Conservation (phyloP, 1,140 invertebrate genomes). For the Epicauta chinensis region DNA sequence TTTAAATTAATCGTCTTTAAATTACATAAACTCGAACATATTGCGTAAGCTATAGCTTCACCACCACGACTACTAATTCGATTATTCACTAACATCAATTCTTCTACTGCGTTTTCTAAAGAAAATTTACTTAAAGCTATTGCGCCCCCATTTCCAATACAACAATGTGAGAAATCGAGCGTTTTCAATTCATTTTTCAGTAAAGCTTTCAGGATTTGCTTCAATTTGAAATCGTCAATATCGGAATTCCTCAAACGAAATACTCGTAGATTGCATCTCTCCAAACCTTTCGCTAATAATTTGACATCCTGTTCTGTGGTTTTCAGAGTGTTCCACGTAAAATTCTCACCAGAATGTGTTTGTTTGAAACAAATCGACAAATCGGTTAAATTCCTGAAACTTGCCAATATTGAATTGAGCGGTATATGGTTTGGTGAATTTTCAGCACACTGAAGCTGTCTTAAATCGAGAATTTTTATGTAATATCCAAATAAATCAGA, state of each 20-base stretch:
- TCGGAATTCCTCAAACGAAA: slow-evolving; percentile 47
- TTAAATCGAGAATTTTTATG: slow-evolving; percentile 36
- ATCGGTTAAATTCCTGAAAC: slow-evolving; percentile 45
- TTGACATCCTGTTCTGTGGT: slow-evolving; percentile 46
- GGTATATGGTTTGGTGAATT: slow-evolving; percentile 45
- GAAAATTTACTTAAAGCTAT: slow-evolving; percentile 44
- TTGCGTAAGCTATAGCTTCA: slow-evolving; percentile 12
- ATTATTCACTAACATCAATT: slow-evolving; percentile 45
- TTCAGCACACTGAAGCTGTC: slow-evolving; percentile 19
- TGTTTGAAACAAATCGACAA: slow-evolving; percentile 40
- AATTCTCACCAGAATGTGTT: slow-evolving; percentile 40
- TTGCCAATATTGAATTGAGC: slow-evolving; percentile 44
- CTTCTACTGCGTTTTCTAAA: slow-evolving; percentile 41
- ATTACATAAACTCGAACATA: background rate
- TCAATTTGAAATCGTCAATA: slow-evolving; percentile 45
- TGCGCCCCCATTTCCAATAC: slow-evolving; percentile 44
- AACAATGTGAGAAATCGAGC: slow-evolving; percentile 48
- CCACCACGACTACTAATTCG: slow-evolving; percentile 41
- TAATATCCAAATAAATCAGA: slow-evolving; percentile 45
- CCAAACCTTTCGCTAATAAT: slow-evolving; percentile 43
- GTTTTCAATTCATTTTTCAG: slow-evolving; percentile 41
- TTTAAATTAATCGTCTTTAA: slow-evolving; percentile 3
- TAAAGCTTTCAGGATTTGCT: slow-evolving; percentile 45
- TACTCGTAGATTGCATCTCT: slow-evolving; percentile 42
- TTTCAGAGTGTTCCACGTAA: slow-evolving; percentile 44